Evolutionary conservation across 2,113 vertebrate species (phyloP).

Genomic region (Myxocyprinus asiaticus): DNA sequence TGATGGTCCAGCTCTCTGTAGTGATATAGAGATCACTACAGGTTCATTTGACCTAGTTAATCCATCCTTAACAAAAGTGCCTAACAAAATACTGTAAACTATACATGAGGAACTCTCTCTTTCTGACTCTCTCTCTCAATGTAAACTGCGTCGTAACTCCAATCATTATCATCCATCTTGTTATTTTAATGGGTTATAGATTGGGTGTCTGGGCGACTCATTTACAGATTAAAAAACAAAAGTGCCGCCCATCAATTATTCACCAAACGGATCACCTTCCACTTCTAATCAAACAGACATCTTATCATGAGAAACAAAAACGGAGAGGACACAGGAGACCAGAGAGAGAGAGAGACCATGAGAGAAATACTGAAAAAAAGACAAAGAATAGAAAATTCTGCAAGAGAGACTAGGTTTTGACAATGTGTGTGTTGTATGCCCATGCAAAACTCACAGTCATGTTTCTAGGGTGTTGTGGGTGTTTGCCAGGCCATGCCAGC

Average conservation of each 20-base stretch:
- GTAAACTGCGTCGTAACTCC: constrained; percentile 68
- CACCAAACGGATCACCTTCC: constrained; percentile 40
- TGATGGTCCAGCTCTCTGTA: constrained; percentile 33
- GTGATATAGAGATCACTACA: constrained; percentile 32
- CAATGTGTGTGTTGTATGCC: too few species aligned
- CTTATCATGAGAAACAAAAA: too few species aligned
- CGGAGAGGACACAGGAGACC: too few species aligned
- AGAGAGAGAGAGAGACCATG: too few species aligned
- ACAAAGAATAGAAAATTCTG: too few species aligned
- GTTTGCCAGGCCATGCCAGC: too few species aligned
- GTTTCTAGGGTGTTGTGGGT: too few species aligned
- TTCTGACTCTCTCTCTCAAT: constrained; percentile 27
- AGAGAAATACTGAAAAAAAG: too few species aligned
- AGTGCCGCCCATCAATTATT: constrained; percentile 88
- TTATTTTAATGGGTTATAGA: constrained; percentile 88
- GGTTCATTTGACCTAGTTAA: constrained; percentile 21
- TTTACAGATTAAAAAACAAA: constrained; percentile 91
- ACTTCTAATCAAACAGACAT: too few species aligned
- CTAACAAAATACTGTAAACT: constrained; percentile 3
- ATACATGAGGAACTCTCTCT: background rate
- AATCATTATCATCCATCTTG: constrained; percentile 81
- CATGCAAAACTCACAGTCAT: too few species aligned
- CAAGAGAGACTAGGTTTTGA: too few species aligned
- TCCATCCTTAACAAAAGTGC: background rate
- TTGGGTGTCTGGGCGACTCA: constrained; percentile 82